Evolutionary conservation across 2,888 invertebrate genomes (phyloP).

Genomic region (Rambutsinella grinnellia): DNA sequence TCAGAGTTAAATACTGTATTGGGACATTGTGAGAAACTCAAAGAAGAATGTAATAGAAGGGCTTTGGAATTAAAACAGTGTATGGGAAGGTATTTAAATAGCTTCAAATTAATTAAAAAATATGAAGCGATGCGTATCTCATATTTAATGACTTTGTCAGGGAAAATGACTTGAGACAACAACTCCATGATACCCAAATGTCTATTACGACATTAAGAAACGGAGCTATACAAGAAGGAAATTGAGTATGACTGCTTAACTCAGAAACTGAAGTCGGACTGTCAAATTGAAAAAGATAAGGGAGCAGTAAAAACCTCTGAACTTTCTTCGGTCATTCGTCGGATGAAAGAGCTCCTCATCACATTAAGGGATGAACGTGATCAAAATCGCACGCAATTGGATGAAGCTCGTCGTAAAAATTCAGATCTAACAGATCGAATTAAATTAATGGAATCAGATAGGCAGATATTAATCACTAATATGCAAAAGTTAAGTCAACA

Average conservation of each 20-base stretch:
- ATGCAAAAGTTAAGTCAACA: slow-evolving; percentile 6
- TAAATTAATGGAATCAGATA: slow-evolving; percentile 9
- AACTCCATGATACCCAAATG: slow-evolving; percentile 18
- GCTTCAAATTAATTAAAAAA: not conserved
- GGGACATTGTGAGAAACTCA: slow-evolving; percentile 50
- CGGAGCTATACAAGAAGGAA: slow-evolving; percentile 39
- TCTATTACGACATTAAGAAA: slow-evolving; percentile 12
- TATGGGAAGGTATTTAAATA: slow-evolving; percentile 10
- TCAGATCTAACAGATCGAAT: not conserved
- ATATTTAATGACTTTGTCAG: slow-evolving; percentile 8
- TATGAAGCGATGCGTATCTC: not conserved
- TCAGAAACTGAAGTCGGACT: slow-evolving; percentile 24
- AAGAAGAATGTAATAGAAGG: slow-evolving; percentile 41
- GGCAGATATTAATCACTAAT: not conserved
- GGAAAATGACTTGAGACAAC: slow-evolving; percentile 14
- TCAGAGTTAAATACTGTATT: slow-evolving; percentile 41
- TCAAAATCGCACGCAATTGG: not conserved
- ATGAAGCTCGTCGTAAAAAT: not conserved
- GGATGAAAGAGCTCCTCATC: slow-evolving; percentile 34
- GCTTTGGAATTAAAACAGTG: slow-evolving; percentile 11
- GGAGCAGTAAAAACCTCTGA: slow-evolving; percentile 25
- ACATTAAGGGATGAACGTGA: slow-evolving; percentile 32
- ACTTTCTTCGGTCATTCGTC: slow-evolving; percentile 26
- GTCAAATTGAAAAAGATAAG: slow-evolving; percentile 16
- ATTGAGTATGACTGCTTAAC: slow-evolving; percentile 37